Percentiles rank a stretch among this genome's conserved stretches.
These are phyloP conservation scores for Psilopogon haemacephalus DNA, from an alignment of 2,113 vertebrate genomes.

Conservation along the genomic window DNA sequence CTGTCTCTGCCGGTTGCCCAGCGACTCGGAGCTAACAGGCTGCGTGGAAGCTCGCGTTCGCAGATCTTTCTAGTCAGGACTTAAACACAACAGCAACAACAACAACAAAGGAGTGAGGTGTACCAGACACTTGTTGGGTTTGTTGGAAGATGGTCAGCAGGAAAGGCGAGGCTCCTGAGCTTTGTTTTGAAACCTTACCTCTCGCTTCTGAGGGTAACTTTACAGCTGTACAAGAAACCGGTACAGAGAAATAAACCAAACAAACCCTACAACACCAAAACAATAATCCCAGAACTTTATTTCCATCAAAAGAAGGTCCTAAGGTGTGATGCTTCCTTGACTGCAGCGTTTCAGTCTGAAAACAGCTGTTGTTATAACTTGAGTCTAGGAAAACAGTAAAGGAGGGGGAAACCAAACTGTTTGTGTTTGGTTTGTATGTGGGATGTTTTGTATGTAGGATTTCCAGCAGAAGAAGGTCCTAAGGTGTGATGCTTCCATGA, in stretches of 20 bases:
- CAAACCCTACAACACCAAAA: not conserved
- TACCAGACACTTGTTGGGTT: slow-evolving; percentile 59
- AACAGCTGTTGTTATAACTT: not conserved
- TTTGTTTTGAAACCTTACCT: not conserved
- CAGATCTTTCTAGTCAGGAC: slow-evolving; percentile 22
- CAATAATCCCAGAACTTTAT: not conserved
- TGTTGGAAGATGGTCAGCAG: not conserved
- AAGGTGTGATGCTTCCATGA: not conserved
- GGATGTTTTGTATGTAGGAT: too few species aligned
- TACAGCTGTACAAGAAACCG: not conserved
- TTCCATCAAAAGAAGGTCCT: not conserved
- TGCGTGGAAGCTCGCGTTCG: not conserved
- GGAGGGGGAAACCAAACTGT: not conserved
- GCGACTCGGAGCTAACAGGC: not conserved
- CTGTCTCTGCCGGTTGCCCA: not conserved
- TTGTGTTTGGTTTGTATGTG: not conserved
- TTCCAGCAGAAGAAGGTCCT: not conserved
- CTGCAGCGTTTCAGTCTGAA: not conserved
- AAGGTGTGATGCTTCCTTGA: not conserved
- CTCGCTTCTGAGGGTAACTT: not conserved
- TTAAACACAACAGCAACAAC: too few species aligned
- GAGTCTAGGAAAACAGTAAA: not conserved
- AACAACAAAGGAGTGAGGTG: not conserved
- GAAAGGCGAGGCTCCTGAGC: not conserved
- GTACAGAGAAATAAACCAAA: not conserved